phyloP scores from a whole-genome alignment of 2,113 vertebrate species.

The Sander vitreus region DNA sequence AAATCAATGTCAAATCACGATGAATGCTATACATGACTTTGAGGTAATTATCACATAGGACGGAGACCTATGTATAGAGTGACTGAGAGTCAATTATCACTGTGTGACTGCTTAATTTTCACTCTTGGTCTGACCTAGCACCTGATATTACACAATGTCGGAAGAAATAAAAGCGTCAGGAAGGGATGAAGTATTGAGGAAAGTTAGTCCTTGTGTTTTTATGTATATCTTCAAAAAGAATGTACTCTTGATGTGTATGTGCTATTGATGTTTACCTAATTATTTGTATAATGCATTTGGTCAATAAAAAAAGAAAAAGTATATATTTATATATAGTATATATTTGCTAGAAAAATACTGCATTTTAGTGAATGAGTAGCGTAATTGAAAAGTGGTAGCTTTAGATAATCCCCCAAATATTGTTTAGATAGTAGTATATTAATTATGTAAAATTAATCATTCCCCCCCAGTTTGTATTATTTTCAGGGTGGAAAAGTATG shows the following conservation, averaged over 20 bases:
- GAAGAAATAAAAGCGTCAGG: neutral
- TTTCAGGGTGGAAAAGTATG: neutral
- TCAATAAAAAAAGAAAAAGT: too few species aligned
- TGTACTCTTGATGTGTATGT: too few species aligned
- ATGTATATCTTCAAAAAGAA: too few species aligned
- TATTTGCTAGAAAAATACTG: neutral
- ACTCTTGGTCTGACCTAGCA: conserved; percentile 37
- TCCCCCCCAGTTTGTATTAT: neutral
- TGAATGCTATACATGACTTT: conserved; percentile 53
- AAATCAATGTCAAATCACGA: conserved; percentile 56
- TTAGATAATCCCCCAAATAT: neutral
- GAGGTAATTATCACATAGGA: conserved; percentile 68
- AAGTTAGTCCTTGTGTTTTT: neutral
- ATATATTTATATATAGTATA: too few species aligned
- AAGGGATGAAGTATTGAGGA: neutral
- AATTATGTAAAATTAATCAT: neutral
- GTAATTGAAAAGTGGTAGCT: neutral
- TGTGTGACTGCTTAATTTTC: conserved; percentile 59
- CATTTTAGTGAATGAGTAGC: neutral
- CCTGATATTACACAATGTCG: conserved; percentile 29
- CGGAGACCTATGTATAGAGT: conserved; percentile 28
- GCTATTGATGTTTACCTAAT: too few species aligned
- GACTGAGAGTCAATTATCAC: conserved; percentile 65
- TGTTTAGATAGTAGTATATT: too few species aligned
- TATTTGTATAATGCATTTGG: too few species aligned